Evolutionary conservation across 2,888 invertebrate genomes (phyloP).

Genomic region (Mythimna ferrago): DNA sequence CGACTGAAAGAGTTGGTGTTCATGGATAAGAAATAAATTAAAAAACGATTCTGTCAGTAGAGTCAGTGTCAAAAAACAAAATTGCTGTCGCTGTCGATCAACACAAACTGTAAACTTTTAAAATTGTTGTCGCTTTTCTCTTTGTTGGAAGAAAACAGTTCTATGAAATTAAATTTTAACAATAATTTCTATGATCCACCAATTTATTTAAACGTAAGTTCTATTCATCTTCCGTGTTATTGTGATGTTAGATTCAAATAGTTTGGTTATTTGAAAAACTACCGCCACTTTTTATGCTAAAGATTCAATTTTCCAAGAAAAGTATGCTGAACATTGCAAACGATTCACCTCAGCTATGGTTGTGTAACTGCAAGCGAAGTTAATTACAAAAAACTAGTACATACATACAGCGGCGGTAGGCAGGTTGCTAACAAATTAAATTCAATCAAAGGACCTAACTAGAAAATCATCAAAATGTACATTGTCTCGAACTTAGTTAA

Average conservation of each 20-base stretch:
- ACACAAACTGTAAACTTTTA: too few relatives aligned
- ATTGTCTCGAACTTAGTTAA: slow-evolving; percentile 94
- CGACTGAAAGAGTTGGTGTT: too few relatives aligned
- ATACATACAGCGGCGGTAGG: neutral
- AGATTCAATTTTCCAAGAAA: slow-evolving; percentile 9
- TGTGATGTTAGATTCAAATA: neutral
- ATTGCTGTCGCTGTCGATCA: too few relatives aligned
- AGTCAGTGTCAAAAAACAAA: too few relatives aligned
- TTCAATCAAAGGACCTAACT: slow-evolving; percentile 2
- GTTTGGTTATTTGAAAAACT: slow-evolving; percentile 20
- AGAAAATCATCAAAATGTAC: slow-evolving; percentile 92
- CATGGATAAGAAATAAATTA: too few relatives aligned
- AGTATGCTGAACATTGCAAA: slow-evolving; percentile 33
- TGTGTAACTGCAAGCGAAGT: slow-evolving; percentile 31
- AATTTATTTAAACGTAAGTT: neutral
- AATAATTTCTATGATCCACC: too few relatives aligned
- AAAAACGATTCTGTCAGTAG: too few relatives aligned
- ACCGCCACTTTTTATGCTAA: slow-evolving; percentile 34
- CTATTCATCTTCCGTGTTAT: neutral
- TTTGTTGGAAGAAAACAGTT: too few relatives aligned
- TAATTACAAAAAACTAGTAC: neutral
- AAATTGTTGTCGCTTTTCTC: too few relatives aligned
- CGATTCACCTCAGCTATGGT: slow-evolving; percentile 3
- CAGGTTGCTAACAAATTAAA: neutral
- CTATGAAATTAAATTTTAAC: too few relatives aligned